Evolutionary conservation across 2,888 invertebrate genomes (phyloP).

Genomic region (Calameuta filiformis): DNA sequence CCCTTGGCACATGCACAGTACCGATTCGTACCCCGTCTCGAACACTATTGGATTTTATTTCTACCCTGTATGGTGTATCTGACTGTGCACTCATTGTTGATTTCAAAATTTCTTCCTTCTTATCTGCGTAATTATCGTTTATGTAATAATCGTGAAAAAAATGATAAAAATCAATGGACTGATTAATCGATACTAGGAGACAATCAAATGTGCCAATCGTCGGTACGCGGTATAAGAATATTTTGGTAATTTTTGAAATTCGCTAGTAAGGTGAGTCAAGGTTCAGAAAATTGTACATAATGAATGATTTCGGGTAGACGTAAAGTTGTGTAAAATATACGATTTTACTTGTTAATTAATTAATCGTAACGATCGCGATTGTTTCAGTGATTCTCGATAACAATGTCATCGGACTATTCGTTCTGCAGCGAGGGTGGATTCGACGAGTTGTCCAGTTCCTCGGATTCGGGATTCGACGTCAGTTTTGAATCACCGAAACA

Average conservation of each 20-base stretch:
- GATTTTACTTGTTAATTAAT: not conserved
- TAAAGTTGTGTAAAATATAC: not conserved
- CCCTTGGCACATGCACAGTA: constrained; percentile 58
- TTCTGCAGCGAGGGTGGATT: constrained; percentile 64
- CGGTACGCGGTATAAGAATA: not conserved
- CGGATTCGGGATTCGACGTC: constrained; percentile 83
- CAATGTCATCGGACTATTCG: constrained; percentile 63
- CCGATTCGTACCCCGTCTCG: constrained; percentile 53
- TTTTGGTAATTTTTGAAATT: not conserved
- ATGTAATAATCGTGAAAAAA: not conserved
- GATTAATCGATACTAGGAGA: not conserved
- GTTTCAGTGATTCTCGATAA: constrained; percentile 7
- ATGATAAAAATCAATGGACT: not conserved
- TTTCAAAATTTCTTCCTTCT: not conserved
- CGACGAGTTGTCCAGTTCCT: constrained; percentile 70
- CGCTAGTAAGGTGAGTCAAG: not conserved
- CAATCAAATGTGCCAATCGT: not conserved
- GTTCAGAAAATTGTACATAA: not conserved
- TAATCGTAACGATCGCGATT: constrained; percentile 6
- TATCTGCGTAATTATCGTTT: not conserved
- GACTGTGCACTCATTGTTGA: not conserved
- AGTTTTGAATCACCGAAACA: constrained; percentile 71
- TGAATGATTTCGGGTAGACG: not conserved
- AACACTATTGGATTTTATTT: constrained; percentile 26
- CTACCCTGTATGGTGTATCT: not conserved